Conservation (phyloP, 2,113 vertebrate species). For the Syngnathus typhle region DNA sequence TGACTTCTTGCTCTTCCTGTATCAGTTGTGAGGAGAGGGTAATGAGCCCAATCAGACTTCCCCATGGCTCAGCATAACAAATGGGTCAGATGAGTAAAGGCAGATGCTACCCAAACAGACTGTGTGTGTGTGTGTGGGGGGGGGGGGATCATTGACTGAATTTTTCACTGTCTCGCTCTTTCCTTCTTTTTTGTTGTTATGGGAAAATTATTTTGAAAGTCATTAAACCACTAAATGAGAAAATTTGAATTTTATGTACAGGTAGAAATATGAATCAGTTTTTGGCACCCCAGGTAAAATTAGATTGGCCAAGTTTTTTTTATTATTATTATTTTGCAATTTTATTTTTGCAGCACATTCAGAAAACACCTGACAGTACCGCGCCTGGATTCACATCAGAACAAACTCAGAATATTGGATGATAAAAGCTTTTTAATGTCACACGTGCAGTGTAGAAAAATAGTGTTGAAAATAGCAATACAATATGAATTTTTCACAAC, state of each 20-base stretch:
- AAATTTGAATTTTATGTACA: too few species aligned
- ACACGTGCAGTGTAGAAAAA: slow-evolving; percentile 12
- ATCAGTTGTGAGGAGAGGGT: slow-evolving; percentile 59
- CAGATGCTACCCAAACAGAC: slow-evolving; percentile 58
- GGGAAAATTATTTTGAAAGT: slow-evolving; percentile 34
- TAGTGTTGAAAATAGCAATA: slow-evolving; percentile 16
- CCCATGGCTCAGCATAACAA: slow-evolving; percentile 61
- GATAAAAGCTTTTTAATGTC: slow-evolving; percentile 70
- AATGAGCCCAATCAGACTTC: slow-evolving; percentile 70
- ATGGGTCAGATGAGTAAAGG: slow-evolving; percentile 65
- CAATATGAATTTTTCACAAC: slow-evolving; percentile 44
- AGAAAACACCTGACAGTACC: slow-evolving; percentile 17
- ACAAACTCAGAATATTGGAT: not conserved
- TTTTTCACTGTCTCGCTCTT: slow-evolving; percentile 21
- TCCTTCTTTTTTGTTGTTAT: slow-evolving; percentile 21
- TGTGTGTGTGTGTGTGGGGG: too few species aligned
- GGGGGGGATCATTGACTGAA: slow-evolving; percentile 54
- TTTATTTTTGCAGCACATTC: not conserved
- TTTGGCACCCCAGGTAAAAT: too few species aligned
- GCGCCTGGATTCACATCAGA: not conserved
- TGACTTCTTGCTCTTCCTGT: slow-evolving; percentile 36
- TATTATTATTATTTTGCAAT: too few species aligned
- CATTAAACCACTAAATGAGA: slow-evolving; percentile 52
- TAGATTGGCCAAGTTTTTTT: too few species aligned
- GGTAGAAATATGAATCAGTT: too few species aligned